Conservation (phyloP, 1,140 invertebrate species). For the Globodera rostochiensis region DNA sequence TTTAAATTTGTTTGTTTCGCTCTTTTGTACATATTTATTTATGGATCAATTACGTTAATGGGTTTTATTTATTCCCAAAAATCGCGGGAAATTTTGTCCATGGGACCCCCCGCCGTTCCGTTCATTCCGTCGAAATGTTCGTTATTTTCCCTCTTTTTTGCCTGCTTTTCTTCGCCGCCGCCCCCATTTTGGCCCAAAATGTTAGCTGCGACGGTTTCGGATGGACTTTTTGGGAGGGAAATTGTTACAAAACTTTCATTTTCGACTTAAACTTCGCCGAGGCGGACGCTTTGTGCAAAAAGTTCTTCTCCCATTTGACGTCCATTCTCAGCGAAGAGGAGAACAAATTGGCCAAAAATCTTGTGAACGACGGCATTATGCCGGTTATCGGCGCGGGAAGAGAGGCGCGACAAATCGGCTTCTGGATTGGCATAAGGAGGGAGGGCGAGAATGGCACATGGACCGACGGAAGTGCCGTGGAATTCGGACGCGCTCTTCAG, state of each 20-base stretch:
- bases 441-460: neutral
- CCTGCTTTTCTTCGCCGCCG: neutral
- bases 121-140: neutral
- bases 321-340: neutral
- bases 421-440: neutral
- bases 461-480: neutral
- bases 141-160: neutral
- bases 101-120: neutral
- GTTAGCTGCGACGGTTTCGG: neutral
- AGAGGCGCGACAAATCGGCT: neutral
- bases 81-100: neutral
- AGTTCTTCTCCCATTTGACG: neutral
- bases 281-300: neutral
- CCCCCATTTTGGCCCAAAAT: neutral
- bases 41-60: neutral
- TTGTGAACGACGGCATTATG: neutral
- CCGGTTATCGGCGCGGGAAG: neutral
- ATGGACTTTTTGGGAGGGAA: neutral
- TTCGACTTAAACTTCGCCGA: neutral
- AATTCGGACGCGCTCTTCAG: no score
- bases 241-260: neutral
- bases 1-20: no score
- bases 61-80: neutral
- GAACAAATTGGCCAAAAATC: neutral
- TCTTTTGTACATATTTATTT: no score